Evolutionary conservation across 1,140 invertebrate genomes (phyloP).

Genomic region (Nixonia krombeini): DNA sequence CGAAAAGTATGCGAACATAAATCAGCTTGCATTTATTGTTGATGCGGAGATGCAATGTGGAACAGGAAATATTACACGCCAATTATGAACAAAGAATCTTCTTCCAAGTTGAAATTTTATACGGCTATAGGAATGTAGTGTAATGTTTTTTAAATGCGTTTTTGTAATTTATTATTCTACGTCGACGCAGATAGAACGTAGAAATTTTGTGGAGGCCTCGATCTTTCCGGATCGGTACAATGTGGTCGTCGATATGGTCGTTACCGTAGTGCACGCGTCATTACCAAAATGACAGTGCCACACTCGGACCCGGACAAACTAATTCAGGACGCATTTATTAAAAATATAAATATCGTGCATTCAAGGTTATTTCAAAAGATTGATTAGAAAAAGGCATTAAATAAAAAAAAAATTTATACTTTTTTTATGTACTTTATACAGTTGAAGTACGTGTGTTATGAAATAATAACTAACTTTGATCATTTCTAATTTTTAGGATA

Average conservation of each 20-base stretch:
- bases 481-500: too few species aligned
- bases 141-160: slow-evolving; percentile 45
- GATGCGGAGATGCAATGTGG: background rate
- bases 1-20: slow-evolving; percentile 9
- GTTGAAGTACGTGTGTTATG: too few species aligned
- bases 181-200: slow-evolving; percentile 34
- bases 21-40: slow-evolving; percentile 6
- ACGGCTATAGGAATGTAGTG: slow-evolving; percentile 35
- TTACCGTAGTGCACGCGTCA: slow-evolving; percentile 13
- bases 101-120: slow-evolving; percentile 50
- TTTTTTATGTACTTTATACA: too few species aligned
- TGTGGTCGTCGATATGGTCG: slow-evolving; percentile 28
- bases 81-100: slow-evolving; percentile 49
- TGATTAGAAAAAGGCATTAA: too few species aligned
- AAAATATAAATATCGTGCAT: background rate
- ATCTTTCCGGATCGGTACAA: slow-evolving; percentile 22
- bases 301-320: background rate
- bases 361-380: background rate
- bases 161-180: slow-evolving; percentile 49
- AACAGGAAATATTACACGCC: slow-evolving; percentile 40
- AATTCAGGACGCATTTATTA: background rate
- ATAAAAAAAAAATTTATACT: too few species aligned
- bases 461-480: too few species aligned
- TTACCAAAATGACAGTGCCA: slow-evolving; percentile 5
- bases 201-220: background rate